Evolutionary conservation across 2,797 vertebrate species (phyloP).

Genomic region (Capromys pilorides): DNA sequence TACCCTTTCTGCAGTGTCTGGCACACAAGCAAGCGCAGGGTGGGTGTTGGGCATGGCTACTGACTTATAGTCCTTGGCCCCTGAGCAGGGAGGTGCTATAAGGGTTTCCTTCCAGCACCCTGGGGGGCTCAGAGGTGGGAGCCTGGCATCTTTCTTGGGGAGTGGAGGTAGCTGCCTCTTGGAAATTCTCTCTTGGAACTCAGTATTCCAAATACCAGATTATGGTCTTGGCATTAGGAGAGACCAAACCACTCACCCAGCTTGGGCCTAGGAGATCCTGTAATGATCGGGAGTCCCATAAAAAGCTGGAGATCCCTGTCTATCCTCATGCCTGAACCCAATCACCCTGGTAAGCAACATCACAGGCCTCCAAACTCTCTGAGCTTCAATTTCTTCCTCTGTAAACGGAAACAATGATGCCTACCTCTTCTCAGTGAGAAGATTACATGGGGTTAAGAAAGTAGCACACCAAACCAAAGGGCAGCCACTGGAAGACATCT

Average conservation of each 20-base stretch:
- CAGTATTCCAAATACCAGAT: neutral
- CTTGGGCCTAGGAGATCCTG: neutral
- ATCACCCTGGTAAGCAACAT: neutral
- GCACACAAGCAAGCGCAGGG: too few relatives aligned
- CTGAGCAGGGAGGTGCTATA: neutral
- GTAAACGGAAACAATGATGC: neutral
- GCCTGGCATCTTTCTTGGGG: neutral
- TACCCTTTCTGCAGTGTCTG: accelerated
- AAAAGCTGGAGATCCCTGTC: neutral
- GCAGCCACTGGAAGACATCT: neutral
- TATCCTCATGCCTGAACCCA: neutral
- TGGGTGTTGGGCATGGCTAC: neutral
- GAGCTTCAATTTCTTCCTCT: neutral
- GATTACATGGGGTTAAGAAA: neutral
- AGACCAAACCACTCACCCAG: too few relatives aligned
- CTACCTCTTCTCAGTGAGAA: neutral
- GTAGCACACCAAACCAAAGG: neutral
- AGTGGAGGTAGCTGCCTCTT: neutral
- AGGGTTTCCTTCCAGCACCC: neutral
- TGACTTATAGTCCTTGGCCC: neutral
- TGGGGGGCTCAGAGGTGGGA: neutral
- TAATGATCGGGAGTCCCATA: neutral
- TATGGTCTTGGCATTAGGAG: neutral
- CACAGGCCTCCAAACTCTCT: neutral
- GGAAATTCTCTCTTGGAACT: neutral